Evolutionary conservation across 2,113 vertebrate species (phyloP), one percentile per base, ranked within the genome.

Genomic region (Odocoileus hemionus): DNA sequence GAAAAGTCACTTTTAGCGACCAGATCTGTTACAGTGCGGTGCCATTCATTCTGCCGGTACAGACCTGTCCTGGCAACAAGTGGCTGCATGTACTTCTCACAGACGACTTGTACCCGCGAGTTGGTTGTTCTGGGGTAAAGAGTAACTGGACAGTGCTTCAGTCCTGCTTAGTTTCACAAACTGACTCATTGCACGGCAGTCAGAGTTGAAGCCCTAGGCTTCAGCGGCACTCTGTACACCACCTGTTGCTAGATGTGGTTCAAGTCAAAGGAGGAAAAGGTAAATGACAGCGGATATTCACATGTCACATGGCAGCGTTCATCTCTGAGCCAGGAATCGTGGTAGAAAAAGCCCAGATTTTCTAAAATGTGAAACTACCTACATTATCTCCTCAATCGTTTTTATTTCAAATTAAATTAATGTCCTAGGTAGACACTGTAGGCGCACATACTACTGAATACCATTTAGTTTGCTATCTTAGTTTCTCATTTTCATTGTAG

Each of bases 341-440:
- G 84, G 26, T 58, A 36, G 45, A 16, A 86, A 93, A 94, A 47
- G 12, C 89, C 80, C n/a, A 4, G 2, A 60, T 16, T 6, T 14
- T 74, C n/a, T 54, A 10, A 50, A 86, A 95, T 55, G 60, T 82
- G 82, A 67, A 91, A 54, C 96, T 96, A n/a, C 7, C 26, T 47
- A 45, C 25, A 47, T n/a, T n/a, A n/a, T 36, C 12, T 79, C 60
- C 14, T 91, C 45, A 47, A 13, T 91, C 26, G 50, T 94, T 97
- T 95, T 95, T 96, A 67, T 96, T 96, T 89, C 17, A 8, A 64
- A 15, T 94, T 79, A 58, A 86, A 87, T 74, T 26, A 84, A 83
- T 58, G 39, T 74, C 82, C 93, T 60, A 26, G 79, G 3, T 30
- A 80, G 87, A 89, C 28, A 9, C 47, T 50, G 17, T 14, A 54